Base-by-base conservation (phyloP, 2,797 vertebrate genomes). In the Mus spretus region DNA sequence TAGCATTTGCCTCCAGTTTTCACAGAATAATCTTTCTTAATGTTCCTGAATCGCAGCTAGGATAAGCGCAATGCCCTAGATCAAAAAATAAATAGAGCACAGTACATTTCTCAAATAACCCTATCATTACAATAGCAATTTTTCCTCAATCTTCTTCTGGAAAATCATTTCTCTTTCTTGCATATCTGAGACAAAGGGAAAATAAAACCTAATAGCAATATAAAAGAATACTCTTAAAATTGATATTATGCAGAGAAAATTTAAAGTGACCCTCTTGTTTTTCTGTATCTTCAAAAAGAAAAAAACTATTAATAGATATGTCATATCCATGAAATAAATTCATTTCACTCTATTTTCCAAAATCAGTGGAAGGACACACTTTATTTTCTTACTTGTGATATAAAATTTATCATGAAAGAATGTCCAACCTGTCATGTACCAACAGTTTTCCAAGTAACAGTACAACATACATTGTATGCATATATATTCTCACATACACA, bases 71-170 rank as follows among this genome's bases (percentile, higher is more conserved):
- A 40, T 67, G 80, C 47, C 77, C 67, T 81, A 96, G 57, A 96
- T 93, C 61, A 91, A 94, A 96, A 70, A 95, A 92, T 85, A 97
- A 94, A 91, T 57, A 95, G 86, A 93, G 75, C 24, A 72, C 10
- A 83, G 65, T 72, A 44, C 74, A 70, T 85, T 97, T 96, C 59
- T 95, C 55, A 93, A 93, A 96, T 93, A 96, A 78, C 72, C 12
- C 74, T 44, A 94, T 93, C 88, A 94, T 94, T 94, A 93, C 14
- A 93, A 53, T 85, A 91, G 55, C 34, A 81, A 84, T 88, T 87
- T 92, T 94, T 87, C 72, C 40, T 95, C 87, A 87, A 7, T 95
- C 14, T 63, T 37, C 63, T 96, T 92, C 67, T 93, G 37, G 37
- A 70, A 89, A 94, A 80, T 89, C 15, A 85, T 91, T 94, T 96